Evolutionary conservation across 2,113 vertebrate genomes (phyloP), one percentile per base, ranked within the genome.

Genomic region (Crotalus tigris): DNA sequence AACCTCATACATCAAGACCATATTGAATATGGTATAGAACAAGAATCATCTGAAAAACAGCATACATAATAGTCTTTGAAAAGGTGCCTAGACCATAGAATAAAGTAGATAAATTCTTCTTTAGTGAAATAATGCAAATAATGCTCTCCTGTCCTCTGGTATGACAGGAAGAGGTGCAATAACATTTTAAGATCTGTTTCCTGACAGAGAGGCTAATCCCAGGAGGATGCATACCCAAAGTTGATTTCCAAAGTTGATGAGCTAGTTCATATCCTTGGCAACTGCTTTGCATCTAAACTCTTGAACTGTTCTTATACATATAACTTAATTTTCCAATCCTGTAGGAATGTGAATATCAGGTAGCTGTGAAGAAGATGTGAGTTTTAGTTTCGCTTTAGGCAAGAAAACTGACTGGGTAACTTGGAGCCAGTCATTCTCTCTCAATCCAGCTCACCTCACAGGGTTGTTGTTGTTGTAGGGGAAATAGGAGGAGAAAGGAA

Each of bases 1-100:
- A 93, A 95, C 12, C 21, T 96, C 93, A 88, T 95, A 85, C 39
- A 92, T 95, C 93, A 95, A 92, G 89, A 91, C 89, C 15, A 94
- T 88, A 94, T 92, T 94, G 33, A 96, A 93, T 92, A 93, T 93
- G 46, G n/a, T 92, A 92, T 87, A 64, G 89, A 92, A 89, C 9
- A 90, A 57, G n/a, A 95, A 86, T 54, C 29, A 69, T 91, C 39
- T 81, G 39, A 59, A 24, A 51, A 46, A 39, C 29, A 15, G 26
- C 75, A 39, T 81, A 44, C 44, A 26, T 57, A 87, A 12, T 39
- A 92, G 87, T 17, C 17, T 87, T 87, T 87, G 86, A 69, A 88
- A 49, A 39, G 23, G 39, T 51, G 21, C 51, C 29, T 17, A 61
- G 55, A 51, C 75, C 44, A 61, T 33, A 59, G 1, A 85, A 89